Conservation (phyloP, 2,797 vertebrate genomes). For the Yasuhikotakia modesta region DNA sequence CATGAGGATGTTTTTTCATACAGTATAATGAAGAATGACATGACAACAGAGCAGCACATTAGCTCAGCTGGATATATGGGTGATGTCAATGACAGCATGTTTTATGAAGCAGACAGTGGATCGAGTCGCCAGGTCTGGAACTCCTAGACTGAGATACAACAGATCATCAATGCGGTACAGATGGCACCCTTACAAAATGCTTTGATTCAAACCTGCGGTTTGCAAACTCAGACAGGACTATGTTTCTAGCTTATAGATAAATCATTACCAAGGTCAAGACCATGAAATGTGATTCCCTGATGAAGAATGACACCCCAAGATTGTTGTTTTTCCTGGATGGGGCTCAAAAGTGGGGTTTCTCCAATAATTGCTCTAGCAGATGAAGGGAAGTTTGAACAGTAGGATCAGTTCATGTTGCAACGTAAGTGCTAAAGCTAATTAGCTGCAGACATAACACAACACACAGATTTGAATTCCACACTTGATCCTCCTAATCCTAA, state of each 20-base stretch:
- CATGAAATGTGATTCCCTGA: slow-evolving; percentile 38
- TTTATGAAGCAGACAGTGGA: slow-evolving; percentile 21
- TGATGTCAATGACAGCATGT: slow-evolving; percentile 32
- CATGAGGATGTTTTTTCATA: background rate
- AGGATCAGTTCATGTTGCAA: slow-evolving; percentile 32
- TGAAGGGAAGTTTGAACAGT: slow-evolving; percentile 29
- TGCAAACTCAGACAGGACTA: slow-evolving; percentile 26
- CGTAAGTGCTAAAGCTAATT: slow-evolving; percentile 48
- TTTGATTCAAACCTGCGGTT: slow-evolving; percentile 42
- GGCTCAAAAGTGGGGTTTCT: slow-evolving; percentile 36
- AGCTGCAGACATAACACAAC: slow-evolving; percentile 51
- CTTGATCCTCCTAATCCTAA: slow-evolving; percentile 27
- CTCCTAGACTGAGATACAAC: slow-evolving; percentile 34
- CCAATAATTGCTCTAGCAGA: slow-evolving; percentile 46
- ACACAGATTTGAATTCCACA: slow-evolving; percentile 27
- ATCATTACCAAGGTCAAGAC: slow-evolving; percentile 39
- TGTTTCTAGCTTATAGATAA: slow-evolving; percentile 48
- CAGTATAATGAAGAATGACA: slow-evolving; percentile 21
- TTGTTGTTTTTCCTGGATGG: slow-evolving; percentile 42
- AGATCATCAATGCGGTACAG: slow-evolving; percentile 44
- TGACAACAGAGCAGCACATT: slow-evolving; percentile 20
- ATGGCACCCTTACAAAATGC: slow-evolving; percentile 34
- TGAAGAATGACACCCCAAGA: slow-evolving; percentile 42
- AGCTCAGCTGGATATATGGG: background rate
- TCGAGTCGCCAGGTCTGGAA: slow-evolving; percentile 36